These are phyloP conservation scores for Cirrhinus mrigala DNA, from an alignment of 2,797 vertebrate genomes.

Conservation along the genomic window DNA sequence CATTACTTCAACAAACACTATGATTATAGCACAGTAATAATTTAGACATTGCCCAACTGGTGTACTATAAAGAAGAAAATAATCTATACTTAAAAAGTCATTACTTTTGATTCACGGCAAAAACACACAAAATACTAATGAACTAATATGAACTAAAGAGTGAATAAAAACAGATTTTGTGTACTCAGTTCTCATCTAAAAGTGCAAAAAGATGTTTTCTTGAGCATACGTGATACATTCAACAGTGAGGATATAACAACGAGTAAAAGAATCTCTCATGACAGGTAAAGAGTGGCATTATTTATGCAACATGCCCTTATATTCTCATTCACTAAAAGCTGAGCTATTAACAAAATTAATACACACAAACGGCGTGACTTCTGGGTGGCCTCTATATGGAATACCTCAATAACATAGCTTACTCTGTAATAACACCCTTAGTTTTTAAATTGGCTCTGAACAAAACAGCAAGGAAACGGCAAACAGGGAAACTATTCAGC, in stretches of 20 bases:
- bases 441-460: slow-evolving; percentile 46
- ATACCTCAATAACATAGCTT: slow-evolving; percentile 23
- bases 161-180: slow-evolving; percentile 2
- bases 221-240: slow-evolving; percentile 18
- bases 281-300: slow-evolving; percentile 18
- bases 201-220: slow-evolving; percentile 17
- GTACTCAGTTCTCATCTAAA: neutral
- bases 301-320: slow-evolving; percentile 6
- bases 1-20: slow-evolving; percentile 75
- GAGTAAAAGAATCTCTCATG: slow-evolving; percentile 15
- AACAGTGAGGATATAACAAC: neutral
- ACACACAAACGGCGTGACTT: slow-evolving; percentile 3
- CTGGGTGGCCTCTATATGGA: slow-evolving; percentile 6
- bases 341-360: neutral
- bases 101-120: neutral
- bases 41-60: slow-evolving; percentile 68
- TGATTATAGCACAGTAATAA: slow-evolving; percentile 72
- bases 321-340: slow-evolving; percentile 10
- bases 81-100: neutral
- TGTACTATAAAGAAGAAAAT: slow-evolving; percentile 55
- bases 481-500: slow-evolving; percentile 54
- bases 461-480: slow-evolving; percentile 57
- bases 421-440: slow-evolving; percentile 66
- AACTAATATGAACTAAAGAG: neutral
- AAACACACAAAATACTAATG: neutral